phyloP scores from a whole-genome alignment of 2,888 invertebrate genomes.

The Ichneumoninae sp. region DNA sequence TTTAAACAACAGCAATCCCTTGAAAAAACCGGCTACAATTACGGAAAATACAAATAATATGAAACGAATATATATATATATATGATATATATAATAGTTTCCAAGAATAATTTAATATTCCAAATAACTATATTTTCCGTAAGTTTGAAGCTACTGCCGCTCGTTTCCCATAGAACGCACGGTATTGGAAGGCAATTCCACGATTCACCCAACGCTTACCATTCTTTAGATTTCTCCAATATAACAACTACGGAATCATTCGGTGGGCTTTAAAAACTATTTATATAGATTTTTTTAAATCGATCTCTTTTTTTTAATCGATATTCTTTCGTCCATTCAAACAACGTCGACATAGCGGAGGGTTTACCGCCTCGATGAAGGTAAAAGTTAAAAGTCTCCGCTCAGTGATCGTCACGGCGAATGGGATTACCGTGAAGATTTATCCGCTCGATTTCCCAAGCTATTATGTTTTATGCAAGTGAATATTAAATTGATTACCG shows the following conservation, averaged over 20 bases:
- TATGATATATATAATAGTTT: slow-evolving; percentile 14
- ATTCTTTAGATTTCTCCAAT: slow-evolving; percentile 14
- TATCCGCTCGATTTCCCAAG: slow-evolving; percentile 18
- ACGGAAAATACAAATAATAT: slow-evolving; percentile 41
- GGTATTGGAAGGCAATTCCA: slow-evolving; percentile 56
- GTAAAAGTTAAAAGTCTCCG: not conserved
- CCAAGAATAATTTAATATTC: not conserved
- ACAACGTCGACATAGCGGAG: not conserved
- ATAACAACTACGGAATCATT: slow-evolving; percentile 7
- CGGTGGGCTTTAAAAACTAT: slow-evolving; percentile 5
- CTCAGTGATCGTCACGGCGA: slow-evolving; percentile 3
- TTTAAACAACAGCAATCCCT: slow-evolving; percentile 63
- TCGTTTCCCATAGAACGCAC: slow-evolving; percentile 50
- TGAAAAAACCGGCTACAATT: slow-evolving; percentile 31
- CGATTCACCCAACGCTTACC: slow-evolving; percentile 21
- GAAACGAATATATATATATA: slow-evolving; percentile 5
- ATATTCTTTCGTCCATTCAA: not conserved
- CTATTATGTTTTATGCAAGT: slow-evolving; percentile 37
- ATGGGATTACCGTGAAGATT: slow-evolving; percentile 1
- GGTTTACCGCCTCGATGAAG: slow-evolving; percentile 1
- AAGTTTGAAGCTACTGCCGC: slow-evolving; percentile 25
- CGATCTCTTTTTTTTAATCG: not conserved
- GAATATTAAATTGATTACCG: slow-evolving; percentile 51
- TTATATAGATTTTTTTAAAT: not conserved
- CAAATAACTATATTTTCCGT: not conserved